These are phyloP conservation scores for Druon quercuslanigerum DNA, from an alignment of 1,140 invertebrate genomes.

Conservation along the genomic window DNA sequence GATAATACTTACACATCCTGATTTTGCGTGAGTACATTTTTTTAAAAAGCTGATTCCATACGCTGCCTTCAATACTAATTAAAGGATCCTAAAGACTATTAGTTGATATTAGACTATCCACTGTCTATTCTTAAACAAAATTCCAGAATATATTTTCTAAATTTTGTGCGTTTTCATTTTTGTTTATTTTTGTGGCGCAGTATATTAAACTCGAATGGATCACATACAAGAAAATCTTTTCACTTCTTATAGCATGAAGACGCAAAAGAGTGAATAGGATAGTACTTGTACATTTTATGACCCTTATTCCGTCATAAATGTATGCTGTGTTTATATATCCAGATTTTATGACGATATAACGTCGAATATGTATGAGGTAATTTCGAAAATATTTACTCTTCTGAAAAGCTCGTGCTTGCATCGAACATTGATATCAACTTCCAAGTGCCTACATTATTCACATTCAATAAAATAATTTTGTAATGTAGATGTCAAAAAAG, in stretches of 20 bases:
- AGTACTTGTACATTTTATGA: not conserved
- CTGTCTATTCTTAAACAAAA: no score
- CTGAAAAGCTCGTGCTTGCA: not conserved
- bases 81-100: not conserved
- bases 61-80: not conserved
- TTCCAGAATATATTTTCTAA: no score
- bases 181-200: no score
- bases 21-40: not conserved
- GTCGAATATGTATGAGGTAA: constrained; percentile 27
- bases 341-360: constrained; percentile 18
- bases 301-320: constrained; percentile 1
- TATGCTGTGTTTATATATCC: not conserved
- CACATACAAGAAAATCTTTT: not conserved
- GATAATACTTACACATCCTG: not conserved
- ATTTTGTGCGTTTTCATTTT: no score
- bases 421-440: constrained; percentile 1
- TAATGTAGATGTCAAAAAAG: no score
- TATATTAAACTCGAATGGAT: not conserved
- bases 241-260: not conserved
- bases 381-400: constrained; percentile 20
- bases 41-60: not conserved
- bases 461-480: not conserved
- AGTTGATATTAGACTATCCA: not conserved
- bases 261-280: not conserved
- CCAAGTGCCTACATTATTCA: not conserved